phyloP scores from a whole-genome alignment of 2,113 vertebrate species.

The Phalacrocorax pelagicus region DNA sequence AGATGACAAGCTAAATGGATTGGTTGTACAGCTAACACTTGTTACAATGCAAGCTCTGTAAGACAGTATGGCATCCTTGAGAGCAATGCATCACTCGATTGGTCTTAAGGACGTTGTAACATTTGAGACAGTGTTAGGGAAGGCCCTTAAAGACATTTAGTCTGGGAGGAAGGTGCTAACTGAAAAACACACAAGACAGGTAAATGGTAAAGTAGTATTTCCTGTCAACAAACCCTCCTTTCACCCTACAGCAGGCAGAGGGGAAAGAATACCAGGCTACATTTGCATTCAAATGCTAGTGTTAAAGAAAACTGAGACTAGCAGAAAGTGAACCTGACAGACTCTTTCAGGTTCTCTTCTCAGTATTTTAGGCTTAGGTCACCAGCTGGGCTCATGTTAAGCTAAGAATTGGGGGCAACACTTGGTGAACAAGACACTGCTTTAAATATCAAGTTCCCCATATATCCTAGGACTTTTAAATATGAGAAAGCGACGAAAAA shows the following conservation, averaged over 20 bases:
- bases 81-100: background rate
- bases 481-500: background rate
- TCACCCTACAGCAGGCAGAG: background rate
- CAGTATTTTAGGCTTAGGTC: background rate
- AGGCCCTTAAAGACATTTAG: background rate
- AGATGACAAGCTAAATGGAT: background rate
- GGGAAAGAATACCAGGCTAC: background rate
- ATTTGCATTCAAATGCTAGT: background rate
- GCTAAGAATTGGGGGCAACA: background rate
- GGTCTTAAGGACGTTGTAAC: background rate
- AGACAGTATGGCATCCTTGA: background rate
- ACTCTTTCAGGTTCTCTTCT: background rate
- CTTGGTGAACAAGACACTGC: background rate
- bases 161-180: background rate
- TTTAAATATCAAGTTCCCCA: background rate
- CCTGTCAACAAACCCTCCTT: background rate
- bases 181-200: background rate
- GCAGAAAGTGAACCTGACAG: background rate
- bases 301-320: background rate
- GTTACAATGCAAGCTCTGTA: background rate
- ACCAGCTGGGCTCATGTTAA: background rate
- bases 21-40: background rate
- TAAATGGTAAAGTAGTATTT: background rate
- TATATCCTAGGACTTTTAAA: background rate
- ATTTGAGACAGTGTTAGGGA: background rate